Evolutionary conservation across 2,113 vertebrate species (phyloP).

Genomic region (Amia ocellicauda): DNA sequence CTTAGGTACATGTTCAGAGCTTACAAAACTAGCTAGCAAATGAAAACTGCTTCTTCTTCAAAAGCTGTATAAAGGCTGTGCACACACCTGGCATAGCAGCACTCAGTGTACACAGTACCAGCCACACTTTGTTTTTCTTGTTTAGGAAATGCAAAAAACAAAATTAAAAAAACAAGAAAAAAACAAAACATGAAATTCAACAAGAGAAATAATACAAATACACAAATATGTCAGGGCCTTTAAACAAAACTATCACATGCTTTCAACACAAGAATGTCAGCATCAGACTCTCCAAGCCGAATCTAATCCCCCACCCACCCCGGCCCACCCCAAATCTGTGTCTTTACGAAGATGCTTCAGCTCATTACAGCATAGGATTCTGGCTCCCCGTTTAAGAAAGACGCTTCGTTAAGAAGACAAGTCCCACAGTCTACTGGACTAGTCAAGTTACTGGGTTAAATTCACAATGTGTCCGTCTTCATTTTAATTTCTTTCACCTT

Average conservation of each 20-base stretch:
- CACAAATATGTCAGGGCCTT: conserved; percentile 26
- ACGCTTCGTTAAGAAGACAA: conserved; percentile 18
- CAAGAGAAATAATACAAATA: conserved; percentile 14
- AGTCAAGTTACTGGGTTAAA: conserved; percentile 21
- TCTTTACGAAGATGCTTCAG: conserved; percentile 28
- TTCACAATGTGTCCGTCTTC: conserved; percentile 1
- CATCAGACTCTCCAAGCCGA: conserved; percentile 28
- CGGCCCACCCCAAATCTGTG: conserved; percentile 13
- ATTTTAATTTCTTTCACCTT: too few species aligned
- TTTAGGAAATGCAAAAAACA: conserved; percentile 13
- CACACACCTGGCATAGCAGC: conserved; percentile 36
- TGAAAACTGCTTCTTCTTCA: conserved; percentile 1
- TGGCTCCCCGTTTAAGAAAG: conserved; percentile 19
- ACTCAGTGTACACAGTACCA: conserved; percentile 25
- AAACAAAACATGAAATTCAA: conserved; percentile 16
- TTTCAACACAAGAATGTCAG: conserved; percentile 31
- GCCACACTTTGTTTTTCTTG: conserved; percentile 17
- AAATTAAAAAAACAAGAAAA: conserved; percentile 19
- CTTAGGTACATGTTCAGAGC: too few species aligned
- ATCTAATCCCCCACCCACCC: conserved; percentile 12
- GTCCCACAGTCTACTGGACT: conserved; percentile 16
- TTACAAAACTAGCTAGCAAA: not conserved
- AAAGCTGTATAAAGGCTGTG: conserved; percentile 8
- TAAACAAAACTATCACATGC: conserved; percentile 29
- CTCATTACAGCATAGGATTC: conserved; percentile 32